phyloP scores from a whole-genome alignment of 2,888 invertebrate genomes.

The Ecliptopera silaceata region DNA sequence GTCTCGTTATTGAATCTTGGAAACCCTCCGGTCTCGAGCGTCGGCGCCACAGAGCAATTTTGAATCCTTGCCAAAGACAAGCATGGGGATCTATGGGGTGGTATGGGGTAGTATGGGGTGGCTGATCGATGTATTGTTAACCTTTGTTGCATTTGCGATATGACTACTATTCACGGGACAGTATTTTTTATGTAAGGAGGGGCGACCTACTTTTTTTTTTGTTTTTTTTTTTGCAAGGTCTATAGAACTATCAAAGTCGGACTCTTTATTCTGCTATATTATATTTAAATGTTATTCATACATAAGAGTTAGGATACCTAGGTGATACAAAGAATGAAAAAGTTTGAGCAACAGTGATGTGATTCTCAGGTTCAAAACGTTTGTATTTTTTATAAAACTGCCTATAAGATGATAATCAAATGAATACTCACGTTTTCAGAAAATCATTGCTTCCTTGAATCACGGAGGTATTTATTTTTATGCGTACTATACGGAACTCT shows the following conservation, averaged over 20 bases:
- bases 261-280: no score
- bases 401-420: conserved; percentile 9
- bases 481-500: conserved; percentile 9
- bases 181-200: conserved; percentile 19
- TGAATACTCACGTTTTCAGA: conserved; percentile 1
- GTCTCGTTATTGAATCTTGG: not conserved
- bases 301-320: no score
- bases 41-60: conserved; percentile 49
- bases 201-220: conserved; percentile 11
- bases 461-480: conserved; percentile 10
- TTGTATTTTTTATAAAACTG: not conserved
- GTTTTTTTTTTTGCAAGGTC: not conserved
- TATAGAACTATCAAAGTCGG: no score
- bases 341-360: no score
- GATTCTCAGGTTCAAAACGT: not conserved
- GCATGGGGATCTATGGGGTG: conserved; percentile 10
- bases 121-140: conserved; percentile 39
- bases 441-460: conserved; percentile 18
- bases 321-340: no score
- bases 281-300: no score
- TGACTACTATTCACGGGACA: conserved; percentile 7
- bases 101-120: conserved; percentile 21
- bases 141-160: conserved; percentile 27
- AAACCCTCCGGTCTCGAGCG: conserved; percentile 19
- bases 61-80: conserved; percentile 48